These are phyloP conservation scores for Eulemur rufifrons DNA, from an alignment of 2,113 vertebrate species.

Conservation along the genomic window DNA sequence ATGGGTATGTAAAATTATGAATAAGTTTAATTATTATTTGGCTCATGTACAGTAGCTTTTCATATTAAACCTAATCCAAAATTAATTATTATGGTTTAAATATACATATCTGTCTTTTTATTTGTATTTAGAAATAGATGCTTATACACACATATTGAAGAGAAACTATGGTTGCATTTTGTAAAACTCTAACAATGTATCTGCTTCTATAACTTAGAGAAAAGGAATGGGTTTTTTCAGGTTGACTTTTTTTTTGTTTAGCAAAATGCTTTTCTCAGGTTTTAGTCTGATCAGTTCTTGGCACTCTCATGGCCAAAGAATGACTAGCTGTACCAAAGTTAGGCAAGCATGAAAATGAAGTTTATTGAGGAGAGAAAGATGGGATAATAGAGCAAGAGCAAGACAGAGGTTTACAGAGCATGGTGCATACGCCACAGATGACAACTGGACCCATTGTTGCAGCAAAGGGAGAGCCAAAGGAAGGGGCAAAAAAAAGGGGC, in stretches of 20 bases:
- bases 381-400: no score
- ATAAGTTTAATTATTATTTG: slow-evolving; percentile 13
- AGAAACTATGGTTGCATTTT: not conserved
- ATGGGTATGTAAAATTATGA: not conserved
- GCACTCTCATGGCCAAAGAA: no score
- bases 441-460: no score
- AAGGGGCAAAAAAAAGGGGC: no score
- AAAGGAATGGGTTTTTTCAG: not conserved
- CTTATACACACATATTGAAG: not conserved
- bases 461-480: no score
- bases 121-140: not conserved
- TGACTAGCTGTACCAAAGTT: no score
- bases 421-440: no score
- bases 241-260: not conserved
- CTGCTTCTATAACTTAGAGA: not conserved
- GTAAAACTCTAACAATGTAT: not conserved
- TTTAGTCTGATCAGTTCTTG: no score
- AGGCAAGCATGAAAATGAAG: no score
- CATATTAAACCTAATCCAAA: not conserved
- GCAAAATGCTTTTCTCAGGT: not conserved
- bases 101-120: not conserved
- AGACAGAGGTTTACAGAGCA: no score
- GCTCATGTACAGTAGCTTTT: not conserved
- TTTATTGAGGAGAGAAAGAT: no score
- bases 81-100: not conserved